Base-by-base conservation (phyloP, 2,888 invertebrate species). In the Teleogryllus oceanicus region DNA sequence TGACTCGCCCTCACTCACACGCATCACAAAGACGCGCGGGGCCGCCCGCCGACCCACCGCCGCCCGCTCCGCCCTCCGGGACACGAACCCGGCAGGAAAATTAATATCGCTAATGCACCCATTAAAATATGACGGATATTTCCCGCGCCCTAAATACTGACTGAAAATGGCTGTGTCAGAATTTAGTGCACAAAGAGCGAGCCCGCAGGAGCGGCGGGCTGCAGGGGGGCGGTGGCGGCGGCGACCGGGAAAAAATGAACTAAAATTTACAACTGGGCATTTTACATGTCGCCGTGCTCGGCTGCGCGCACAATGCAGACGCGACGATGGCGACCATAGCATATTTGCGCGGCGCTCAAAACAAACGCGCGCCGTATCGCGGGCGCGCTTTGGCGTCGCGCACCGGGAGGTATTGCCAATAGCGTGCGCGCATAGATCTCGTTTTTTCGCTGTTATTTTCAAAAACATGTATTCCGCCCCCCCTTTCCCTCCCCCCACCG, bases 121-220 rank as follows among this genome's bases (percentile, higher is more conserved):
- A 62, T 62, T 62, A 62, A 62, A 62, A 62, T 62, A 62, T 62
- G 62, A 62, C 62, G 62, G n/a, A 62, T 62, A 62, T 62, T 62
- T 62, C n/a, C 62, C 62, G 16, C 62, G 62, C 62, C n/a, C 62
- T 62, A n/a, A 62, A 62, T 62, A 62, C 62, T 62, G 62, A 62
- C 62, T 62, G 62, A 62, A 62, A 62, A 62, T 62, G 62, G 62
- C 62, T 62, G 62, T 62, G 62, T 62, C 62, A n/a, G 62, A 62
- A 62, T 62, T 62, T 62, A 62, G 62, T 62, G 62, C 16, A 62
- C 16, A 62, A n/a, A 62, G 62, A 10, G 62, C 13, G 62, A 62
- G 62, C 13, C 16, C 3, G 62, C 13, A 5, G n/a, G 62, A 12
- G 62, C 13, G 16, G 5, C 13, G 62, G 10, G 62, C 62, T 3